Percentiles rank a stretch among this genome's conserved stretches.
Conservation (phyloP, 2,888 invertebrate species). For the Ellobium chinense region DNA sequence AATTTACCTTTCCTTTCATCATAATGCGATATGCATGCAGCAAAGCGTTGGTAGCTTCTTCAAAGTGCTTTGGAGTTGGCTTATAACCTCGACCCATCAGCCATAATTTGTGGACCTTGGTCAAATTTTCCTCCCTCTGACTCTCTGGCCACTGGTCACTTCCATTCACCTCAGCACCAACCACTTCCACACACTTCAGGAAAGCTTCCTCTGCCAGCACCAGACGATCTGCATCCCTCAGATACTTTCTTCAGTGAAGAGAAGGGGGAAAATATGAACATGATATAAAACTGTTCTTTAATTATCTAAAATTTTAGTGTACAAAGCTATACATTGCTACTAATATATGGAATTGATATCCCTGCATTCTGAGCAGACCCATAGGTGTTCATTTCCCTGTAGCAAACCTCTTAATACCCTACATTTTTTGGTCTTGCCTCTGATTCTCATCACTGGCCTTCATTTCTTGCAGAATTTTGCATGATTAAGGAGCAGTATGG, state of each 20-base stretch:
- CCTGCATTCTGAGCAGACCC: too few species aligned
- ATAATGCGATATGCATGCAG: slow-evolving; percentile 51
- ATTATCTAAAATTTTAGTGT: too few species aligned
- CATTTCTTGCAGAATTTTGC: too few species aligned
- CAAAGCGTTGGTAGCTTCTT: slow-evolving; percentile 30
- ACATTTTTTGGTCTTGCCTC: too few species aligned
- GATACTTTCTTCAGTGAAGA: slow-evolving; percentile 84
- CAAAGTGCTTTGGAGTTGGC: not conserved
- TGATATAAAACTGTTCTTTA: too few species aligned
- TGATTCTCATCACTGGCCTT: too few species aligned
- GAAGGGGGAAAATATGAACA: not conserved
- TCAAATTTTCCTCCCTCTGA: slow-evolving; percentile 77
- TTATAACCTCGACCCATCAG: slow-evolving; percentile 73
- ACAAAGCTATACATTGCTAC: too few species aligned
- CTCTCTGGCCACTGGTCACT: slow-evolving; percentile 75
- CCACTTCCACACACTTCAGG: slow-evolving; percentile 76
- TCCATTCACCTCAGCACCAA: slow-evolving; percentile 75
- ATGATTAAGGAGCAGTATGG: too few species aligned
- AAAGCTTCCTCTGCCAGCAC: slow-evolving; percentile 90
- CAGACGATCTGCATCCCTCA: slow-evolving; percentile 90
- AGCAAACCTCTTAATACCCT: too few species aligned
- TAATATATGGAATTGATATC: too few species aligned
- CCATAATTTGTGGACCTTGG: slow-evolving; percentile 85
- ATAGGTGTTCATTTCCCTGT: too few species aligned
- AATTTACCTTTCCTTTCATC: slow-evolving; percentile 43